Conservation (phyloP, 2,113 vertebrate genomes). For the Thryonomys swinderianus region DNA sequence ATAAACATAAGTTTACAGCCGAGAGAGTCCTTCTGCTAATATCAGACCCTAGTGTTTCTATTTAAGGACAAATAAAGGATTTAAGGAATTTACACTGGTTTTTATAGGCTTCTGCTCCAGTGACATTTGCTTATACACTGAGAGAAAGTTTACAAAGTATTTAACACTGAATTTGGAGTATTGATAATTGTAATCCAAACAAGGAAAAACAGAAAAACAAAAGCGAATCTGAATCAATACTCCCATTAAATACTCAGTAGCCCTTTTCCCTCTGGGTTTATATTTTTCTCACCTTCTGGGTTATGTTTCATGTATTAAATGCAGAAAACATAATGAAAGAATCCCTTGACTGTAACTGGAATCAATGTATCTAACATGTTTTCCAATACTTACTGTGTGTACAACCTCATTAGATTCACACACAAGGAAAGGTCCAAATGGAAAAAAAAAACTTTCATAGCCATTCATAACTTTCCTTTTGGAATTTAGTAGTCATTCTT, state of each 20-base stretch:
- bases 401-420: slow-evolving; percentile 46
- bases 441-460: not conserved
- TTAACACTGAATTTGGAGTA: not conserved
- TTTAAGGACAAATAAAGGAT: slow-evolving; percentile 1
- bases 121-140: not conserved
- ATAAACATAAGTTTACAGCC: not conserved
- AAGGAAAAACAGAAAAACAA: slow-evolving; percentile 4
- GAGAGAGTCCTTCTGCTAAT: not conserved
- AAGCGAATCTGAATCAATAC: slow-evolving; percentile 61
- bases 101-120: not conserved
- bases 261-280: slow-evolving; percentile 44
- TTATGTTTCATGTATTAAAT: slow-evolving; percentile 35
- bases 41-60: not conserved
- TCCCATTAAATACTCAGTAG: slow-evolving; percentile 66
- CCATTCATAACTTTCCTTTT: slow-evolving; percentile 8
- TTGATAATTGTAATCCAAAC: slow-evolving; percentile 24
- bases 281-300: slow-evolving; percentile 44
- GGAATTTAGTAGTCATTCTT: not conserved
- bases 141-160: not conserved
- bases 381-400: slow-evolving; percentile 20
- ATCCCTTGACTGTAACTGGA: slow-evolving; percentile 46
- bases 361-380: slow-evolving; percentile 63
- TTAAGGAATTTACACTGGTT: slow-evolving; percentile 4
- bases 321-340: slow-evolving; percentile 61
- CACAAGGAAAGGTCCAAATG: not conserved